These are phyloP conservation scores for Drosophila mayaguana DNA, from an alignment of 2,888 invertebrate genomes.

Conservation along the genomic window DNA sequence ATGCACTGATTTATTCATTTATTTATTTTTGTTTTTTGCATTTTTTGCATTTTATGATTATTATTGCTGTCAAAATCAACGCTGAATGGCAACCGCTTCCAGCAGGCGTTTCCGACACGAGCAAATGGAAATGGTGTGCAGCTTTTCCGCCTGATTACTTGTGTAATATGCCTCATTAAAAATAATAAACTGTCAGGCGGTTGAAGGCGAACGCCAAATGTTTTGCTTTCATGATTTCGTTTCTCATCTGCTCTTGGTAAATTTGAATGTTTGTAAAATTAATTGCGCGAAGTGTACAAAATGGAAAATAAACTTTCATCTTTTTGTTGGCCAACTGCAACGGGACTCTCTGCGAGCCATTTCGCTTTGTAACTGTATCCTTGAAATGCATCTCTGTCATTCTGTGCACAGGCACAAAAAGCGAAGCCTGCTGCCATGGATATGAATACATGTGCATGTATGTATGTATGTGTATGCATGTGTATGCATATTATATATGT, in stretches of 20 bases:
- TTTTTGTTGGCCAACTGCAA: constrained; percentile 34
- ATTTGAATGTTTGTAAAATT: constrained; percentile 67
- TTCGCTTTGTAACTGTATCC: constrained; percentile 71
- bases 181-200: constrained; percentile 76
- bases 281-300: constrained; percentile 69
- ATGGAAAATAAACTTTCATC: constrained; percentile 59
- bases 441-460: constrained; percentile 25
- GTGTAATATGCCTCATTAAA: constrained; percentile 76
- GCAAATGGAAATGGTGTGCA: constrained; percentile 6
- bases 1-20: constrained; percentile 43
- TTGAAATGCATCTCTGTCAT: constrained; percentile 77
- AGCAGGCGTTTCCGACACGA: constrained; percentile 21
- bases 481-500: constrained; percentile 30
- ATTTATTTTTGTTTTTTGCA: neutral
- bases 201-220: constrained; percentile 54
- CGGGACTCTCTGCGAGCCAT: constrained; percentile 33
- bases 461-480: constrained; percentile 14
- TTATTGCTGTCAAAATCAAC: constrained; percentile 66
- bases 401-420: constrained; percentile 68
- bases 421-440: constrained; percentile 55
- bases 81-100: constrained; percentile 24
- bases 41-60: constrained; percentile 14
- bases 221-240: constrained; percentile 19
- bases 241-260: constrained; percentile 26
- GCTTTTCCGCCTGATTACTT: constrained; percentile 51